Evolutionary conservation across 37 sponge, comb jelly and placozoan species (phyloP).

Genomic region (Beroe forskalii): DNA sequence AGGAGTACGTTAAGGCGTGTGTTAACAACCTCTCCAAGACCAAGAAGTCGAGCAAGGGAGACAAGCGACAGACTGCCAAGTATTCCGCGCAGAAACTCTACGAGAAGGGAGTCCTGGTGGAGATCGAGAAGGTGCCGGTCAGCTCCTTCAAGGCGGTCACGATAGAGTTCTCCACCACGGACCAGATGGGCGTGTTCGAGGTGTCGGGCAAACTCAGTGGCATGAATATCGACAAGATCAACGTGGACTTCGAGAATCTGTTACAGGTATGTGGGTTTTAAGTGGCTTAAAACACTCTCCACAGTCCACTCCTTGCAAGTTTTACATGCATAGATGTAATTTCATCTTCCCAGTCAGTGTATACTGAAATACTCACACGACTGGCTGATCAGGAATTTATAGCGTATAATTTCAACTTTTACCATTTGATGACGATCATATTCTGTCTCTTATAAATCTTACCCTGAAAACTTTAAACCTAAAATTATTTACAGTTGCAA

Average conservation of each 20-base stretch:
- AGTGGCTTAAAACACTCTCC: no score
- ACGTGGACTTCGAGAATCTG: conserved; percentile 78
- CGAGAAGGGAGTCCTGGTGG: conserved; percentile 92
- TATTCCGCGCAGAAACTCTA: conserved; percentile 88
- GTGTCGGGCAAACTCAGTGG: conserved; percentile 92
- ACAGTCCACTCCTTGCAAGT: not conserved
- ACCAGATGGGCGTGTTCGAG: conserved; percentile 85
- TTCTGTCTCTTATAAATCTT: no score
- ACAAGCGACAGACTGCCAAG: conserved; percentile 80
- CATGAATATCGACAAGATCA: conserved; percentile 85
- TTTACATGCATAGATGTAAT: not conserved
- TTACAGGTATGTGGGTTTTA: conserved; percentile 72
- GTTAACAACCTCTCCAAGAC: conserved; percentile 86
- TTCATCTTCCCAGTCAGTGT: no score
- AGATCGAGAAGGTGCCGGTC: conserved; percentile 88
- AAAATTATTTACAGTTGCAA: conserved; percentile 91
- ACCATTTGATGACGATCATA: no score
- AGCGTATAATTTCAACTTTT: no score
- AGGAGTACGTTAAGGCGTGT: conserved; percentile 89
- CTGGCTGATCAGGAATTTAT: no score
- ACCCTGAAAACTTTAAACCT: no score
- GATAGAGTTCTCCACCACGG: conserved; percentile 86
- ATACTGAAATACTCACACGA: not conserved
- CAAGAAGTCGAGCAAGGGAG: conserved; percentile 68
- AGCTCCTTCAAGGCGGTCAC: conserved; percentile 84